These are phyloP conservation scores for Palaemon carinicauda DNA, from an alignment of 1,140 invertebrate genomes.

Conservation along the genomic window DNA sequence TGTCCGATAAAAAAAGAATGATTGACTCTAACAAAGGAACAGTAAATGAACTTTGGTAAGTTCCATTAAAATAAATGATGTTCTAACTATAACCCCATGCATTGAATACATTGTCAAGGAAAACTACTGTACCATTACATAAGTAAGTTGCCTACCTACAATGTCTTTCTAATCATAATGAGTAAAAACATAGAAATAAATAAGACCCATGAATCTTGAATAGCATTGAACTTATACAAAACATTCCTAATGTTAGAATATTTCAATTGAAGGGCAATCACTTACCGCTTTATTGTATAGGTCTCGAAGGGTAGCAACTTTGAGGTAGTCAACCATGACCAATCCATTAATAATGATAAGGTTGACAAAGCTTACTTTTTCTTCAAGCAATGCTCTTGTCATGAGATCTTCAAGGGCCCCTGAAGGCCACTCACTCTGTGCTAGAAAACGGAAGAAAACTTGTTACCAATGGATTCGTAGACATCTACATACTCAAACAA, in stretches of 20 bases:
- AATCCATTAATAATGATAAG: constrained; percentile 67
- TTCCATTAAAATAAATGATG: no score
- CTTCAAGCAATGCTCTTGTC: constrained; percentile 65
- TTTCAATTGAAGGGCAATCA: not conserved
- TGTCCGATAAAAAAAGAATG: no score
- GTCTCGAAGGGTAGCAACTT: constrained; percentile 62
- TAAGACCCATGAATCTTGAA: not conserved
- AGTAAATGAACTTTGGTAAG: no score
- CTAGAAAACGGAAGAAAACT: not conserved
- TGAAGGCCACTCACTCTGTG: constrained; percentile 27
- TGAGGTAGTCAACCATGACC: constrained; percentile 66
- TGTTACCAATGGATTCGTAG: no score
- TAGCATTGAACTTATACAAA: not conserved
- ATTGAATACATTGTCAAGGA: no score
- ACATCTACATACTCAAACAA: no score
- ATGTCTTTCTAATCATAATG: no score
- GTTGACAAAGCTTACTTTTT: constrained; percentile 66
- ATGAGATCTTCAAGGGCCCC: constrained; percentile 65
- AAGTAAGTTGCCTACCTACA: no score
- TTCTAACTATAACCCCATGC: no score
- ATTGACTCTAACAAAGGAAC: no score
- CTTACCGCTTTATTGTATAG: constrained; percentile 64
- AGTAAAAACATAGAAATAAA: not conserved
- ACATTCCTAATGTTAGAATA: not conserved
- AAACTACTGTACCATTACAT: no score